phyloP scores from a whole-genome alignment of 2,888 invertebrate species.

The Neocrepidodera transversa region DNA sequence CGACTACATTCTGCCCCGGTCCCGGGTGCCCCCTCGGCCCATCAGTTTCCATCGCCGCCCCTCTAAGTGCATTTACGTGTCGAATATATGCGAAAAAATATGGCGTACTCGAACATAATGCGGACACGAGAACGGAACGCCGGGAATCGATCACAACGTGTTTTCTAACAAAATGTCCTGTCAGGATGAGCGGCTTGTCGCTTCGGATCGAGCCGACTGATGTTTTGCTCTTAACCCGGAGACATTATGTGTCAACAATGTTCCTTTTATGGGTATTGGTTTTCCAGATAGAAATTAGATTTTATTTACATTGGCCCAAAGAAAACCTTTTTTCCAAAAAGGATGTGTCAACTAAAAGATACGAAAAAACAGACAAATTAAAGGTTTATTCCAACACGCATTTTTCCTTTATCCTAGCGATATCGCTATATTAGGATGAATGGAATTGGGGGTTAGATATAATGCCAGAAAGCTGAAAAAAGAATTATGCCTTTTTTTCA shows the following conservation, averaged over 20 bases:
- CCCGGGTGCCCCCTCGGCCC: neutral
- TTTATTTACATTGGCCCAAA: no score
- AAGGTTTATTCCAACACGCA: no score
- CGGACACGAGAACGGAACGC: slow-evolving; percentile 50
- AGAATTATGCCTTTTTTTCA: no score
- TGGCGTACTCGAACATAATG: slow-evolving; percentile 59
- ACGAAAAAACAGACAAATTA: no score
- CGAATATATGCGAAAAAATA: slow-evolving; percentile 59
- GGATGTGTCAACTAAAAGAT: no score
- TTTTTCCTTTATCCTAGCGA: no score
- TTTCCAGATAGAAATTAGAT: no score
- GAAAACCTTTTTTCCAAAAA: no score
- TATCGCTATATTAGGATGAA: no score
- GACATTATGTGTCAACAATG: slow-evolving; percentile 2
- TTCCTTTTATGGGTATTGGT: neutral
- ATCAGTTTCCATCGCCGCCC: slow-evolving; percentile 54
- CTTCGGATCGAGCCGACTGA: slow-evolving; percentile 16
- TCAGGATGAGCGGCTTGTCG: slow-evolving; percentile 39
- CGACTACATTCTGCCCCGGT: slow-evolving; percentile 51
- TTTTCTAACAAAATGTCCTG: slow-evolving; percentile 33
- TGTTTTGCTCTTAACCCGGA: slow-evolving; percentile 9
- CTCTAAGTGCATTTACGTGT: slow-evolving; percentile 62
- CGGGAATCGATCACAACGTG: slow-evolving; percentile 58
- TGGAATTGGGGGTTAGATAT: no score
- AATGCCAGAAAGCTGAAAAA: no score